Evolutionary conservation across 2,888 invertebrate species (phyloP), one percentile per base, ranked within the genome.

Genomic region (Tipula lateralis): DNA sequence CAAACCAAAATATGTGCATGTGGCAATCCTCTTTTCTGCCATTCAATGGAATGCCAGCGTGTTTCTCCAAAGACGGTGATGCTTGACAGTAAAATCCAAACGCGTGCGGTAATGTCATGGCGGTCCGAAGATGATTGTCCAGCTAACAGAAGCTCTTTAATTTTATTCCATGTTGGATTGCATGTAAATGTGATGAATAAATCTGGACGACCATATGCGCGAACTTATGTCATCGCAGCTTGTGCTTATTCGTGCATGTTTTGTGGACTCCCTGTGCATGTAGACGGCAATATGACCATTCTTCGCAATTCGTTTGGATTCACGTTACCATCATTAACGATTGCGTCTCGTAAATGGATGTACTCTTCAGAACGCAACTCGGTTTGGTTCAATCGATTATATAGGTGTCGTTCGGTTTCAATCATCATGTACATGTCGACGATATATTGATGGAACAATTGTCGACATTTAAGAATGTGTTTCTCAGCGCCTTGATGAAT

Each of bases 111-210:
- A 44, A 44, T 44, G 16, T 44, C 44, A 80, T 85, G 85, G 24
- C 85, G 84, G 84, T 84, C 83, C 16, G 30, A 44, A 13, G 82
- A 19, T 19, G 80, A 19, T 82, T 84, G 32, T n/a, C 80, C 83
- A 13, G 32, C 24, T 12, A 84, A 39, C 19, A 81, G 81, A 24
- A 81, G 29, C 12, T 81, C 29, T 81, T 81, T 24, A 29, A 81
- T 81, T 81, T 81, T 29, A 24, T 81, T 13, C 81, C 81, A 81
- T 29, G 24, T 81, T 29, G 81, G 81, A 81, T 81, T 81, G 29
- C 81, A 29, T 81, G 29, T 81, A 81, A 81, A 81, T 81, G 81
- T 81, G 29, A 81, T 81, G 29, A 81, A 81, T 29, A 81, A 81
- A 81, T 81, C 81, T 81, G 81, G 81, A 81, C 81, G 81, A 81